phyloP scores from a whole-genome alignment of 2,888 invertebrate species.

The Ectobius pallidus region DNA sequence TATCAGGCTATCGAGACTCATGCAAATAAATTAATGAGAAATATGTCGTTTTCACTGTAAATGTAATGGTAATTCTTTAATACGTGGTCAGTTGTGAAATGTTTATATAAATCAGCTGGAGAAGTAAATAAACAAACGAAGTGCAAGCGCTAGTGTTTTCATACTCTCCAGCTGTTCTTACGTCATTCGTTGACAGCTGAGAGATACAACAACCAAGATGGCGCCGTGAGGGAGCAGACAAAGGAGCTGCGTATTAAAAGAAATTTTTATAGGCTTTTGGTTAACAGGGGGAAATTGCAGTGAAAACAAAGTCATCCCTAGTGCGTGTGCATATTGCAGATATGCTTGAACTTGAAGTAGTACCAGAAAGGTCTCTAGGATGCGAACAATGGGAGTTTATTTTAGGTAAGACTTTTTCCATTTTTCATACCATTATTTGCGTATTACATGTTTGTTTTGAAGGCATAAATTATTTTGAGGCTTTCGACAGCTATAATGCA shows the following conservation, averaged over 20 bases:
- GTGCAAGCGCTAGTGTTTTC: slow-evolving; percentile 31
- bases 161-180: slow-evolving; percentile 44
- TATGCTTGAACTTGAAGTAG: slow-evolving; percentile 97
- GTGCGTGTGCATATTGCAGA: slow-evolving; percentile 47
- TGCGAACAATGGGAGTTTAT: slow-evolving; percentile 98
- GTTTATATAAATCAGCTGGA: slow-evolving; percentile 27
- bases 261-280: slow-evolving; percentile 30
- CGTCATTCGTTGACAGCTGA: slow-evolving; percentile 46
- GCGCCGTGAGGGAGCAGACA: slow-evolving; percentile 50
- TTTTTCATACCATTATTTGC: slow-evolving; percentile 38
- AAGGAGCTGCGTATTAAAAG: slow-evolving; percentile 52
- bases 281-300: slow-evolving; percentile 40
- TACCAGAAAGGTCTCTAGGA: slow-evolving; percentile 93
- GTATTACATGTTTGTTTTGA: slow-evolving; percentile 7
- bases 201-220: slow-evolving; percentile 55
- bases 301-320: slow-evolving; percentile 45
- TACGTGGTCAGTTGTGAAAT: no score
- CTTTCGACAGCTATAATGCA: not conserved
- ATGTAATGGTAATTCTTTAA: no score
- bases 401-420: slow-evolving; percentile 71
- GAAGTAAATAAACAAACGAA: slow-evolving; percentile 27
- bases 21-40: no score
- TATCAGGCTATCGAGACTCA: no score
- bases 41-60: no score
- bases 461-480: not conserved